These are phyloP conservation scores for Mnemiopsis leidyi DNA, from an alignment of 37 sponge, comb jelly and placozoan genomes.

Conservation along the genomic window DNA sequence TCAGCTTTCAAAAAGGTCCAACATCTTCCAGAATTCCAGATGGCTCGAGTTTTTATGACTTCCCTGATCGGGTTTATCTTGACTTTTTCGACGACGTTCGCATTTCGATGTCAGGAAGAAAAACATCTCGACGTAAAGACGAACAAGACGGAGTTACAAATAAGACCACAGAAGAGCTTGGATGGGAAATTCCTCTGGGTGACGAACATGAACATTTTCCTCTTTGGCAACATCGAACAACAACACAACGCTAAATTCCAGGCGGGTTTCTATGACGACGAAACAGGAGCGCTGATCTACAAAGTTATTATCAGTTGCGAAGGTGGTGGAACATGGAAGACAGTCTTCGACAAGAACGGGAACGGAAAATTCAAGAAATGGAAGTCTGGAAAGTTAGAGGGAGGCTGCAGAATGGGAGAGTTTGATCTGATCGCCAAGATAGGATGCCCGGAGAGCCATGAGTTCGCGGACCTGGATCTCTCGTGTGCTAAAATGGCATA, in stretches of 20 bases:
- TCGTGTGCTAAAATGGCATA: background rate
- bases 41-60: background rate
- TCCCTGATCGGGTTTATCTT: background rate
- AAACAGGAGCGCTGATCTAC: background rate
- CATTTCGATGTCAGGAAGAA: background rate
- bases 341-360: background rate
- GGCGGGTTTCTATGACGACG: background rate
- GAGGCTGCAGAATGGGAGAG: background rate
- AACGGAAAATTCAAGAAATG: conserved; percentile 15
- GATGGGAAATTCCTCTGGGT: background rate
- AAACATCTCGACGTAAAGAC: background rate
- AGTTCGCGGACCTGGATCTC: background rate
- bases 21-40: too few relatives aligned
- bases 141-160: background rate
- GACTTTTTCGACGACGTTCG: background rate
- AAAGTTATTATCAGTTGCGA: background rate
- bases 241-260: background rate
- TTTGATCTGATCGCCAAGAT: background rate
- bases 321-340: background rate
- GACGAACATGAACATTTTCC: background rate
- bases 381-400: background rate
- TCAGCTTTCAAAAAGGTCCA: background rate
- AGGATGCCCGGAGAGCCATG: background rate
- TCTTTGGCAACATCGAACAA: background rate
- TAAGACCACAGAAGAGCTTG: background rate